Conservation (phyloP, 2,113 vertebrate species). For the Oreotragus oreotragus region DNA sequence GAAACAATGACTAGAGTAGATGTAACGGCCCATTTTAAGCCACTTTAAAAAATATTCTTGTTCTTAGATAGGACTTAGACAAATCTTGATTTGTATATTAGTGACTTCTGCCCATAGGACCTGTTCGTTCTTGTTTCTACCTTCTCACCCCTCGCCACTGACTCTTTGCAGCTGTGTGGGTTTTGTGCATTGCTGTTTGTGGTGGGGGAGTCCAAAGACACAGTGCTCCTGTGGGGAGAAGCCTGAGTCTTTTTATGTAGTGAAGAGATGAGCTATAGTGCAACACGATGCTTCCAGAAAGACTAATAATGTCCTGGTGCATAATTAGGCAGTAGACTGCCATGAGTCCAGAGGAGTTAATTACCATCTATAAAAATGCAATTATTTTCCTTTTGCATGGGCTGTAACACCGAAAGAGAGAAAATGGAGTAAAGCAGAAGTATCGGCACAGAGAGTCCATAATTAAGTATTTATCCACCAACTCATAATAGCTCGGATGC, state of each 20-base stretch:
- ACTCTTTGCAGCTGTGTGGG: neutral
- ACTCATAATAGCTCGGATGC: slow-evolving; percentile 38
- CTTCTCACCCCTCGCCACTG: neutral
- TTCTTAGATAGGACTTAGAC: neutral
- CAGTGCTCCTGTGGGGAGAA: slow-evolving; percentile 25
- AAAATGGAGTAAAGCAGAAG: slow-evolving; percentile 57
- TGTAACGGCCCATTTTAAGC: neutral
- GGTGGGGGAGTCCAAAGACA: neutral
- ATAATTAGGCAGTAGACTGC: slow-evolving; percentile 49
- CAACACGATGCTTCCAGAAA: slow-evolving; percentile 54
- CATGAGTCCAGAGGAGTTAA: slow-evolving; percentile 51
- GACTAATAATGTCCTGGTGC: slow-evolving; percentile 29
- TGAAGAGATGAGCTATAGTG: slow-evolving; percentile 24
- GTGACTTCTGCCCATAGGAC: neutral
- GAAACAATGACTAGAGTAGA: neutral
- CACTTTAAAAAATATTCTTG: neutral
- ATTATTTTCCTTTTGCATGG: slow-evolving; percentile 56
- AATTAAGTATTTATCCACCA: slow-evolving; percentile 61
- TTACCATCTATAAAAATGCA: slow-evolving; percentile 59
- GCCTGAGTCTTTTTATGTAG: neutral
- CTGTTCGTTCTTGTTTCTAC: neutral
- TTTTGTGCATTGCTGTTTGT: neutral
- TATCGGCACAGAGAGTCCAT: slow-evolving; percentile 22
- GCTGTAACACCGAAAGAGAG: slow-evolving; percentile 34
- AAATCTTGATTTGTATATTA: neutral